Conservation (phyloP, 1,140 invertebrate genomes). For the Vollenhovia emeryi region DNA sequence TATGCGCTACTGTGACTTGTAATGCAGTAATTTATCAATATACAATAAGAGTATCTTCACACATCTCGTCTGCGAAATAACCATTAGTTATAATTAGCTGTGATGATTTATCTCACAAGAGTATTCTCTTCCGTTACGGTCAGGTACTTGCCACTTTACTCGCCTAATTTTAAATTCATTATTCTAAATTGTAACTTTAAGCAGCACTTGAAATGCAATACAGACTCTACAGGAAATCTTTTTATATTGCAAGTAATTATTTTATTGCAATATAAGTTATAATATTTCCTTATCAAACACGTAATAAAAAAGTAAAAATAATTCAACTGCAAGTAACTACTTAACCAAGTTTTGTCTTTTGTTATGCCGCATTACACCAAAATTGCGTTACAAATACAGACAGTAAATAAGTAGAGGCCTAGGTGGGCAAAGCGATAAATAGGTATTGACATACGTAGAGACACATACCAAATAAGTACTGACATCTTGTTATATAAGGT, state of each 20-base stretch:
- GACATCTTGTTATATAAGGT: slow-evolving; percentile 10
- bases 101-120: neutral
- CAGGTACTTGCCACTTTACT: neutral
- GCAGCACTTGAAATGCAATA: neutral
- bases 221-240: neutral
- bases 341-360: neutral
- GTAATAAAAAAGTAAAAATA: neutral
- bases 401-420: neutral
- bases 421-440: neutral
- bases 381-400: neutral
- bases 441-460: neutral
- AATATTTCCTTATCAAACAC: too few species aligned
- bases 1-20: neutral
- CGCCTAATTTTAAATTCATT: neutral
- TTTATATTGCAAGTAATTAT: neutral
- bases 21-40: neutral
- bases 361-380: neutral
- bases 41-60: neutral
- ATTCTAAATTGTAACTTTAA: neutral
- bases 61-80: neutral
- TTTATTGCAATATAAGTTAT: too few species aligned
- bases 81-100: slow-evolving; percentile 2
- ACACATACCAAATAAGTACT: neutral
- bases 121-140: neutral
- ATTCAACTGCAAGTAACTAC: neutral